Conservation (phyloP, 2,888 invertebrate genomes). For the Lapara coniferarum region DNA sequence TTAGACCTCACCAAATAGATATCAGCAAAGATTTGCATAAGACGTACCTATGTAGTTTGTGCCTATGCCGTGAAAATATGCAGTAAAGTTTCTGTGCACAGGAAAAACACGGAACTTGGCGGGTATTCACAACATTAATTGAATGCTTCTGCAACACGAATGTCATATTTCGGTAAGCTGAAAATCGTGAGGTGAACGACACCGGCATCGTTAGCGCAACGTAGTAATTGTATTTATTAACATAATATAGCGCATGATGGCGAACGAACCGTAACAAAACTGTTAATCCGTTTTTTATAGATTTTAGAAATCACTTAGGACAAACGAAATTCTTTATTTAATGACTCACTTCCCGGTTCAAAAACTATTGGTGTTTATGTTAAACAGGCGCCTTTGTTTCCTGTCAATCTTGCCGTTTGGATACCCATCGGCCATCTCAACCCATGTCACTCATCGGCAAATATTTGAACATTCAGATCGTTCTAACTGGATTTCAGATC, state of each 20-base stretch:
- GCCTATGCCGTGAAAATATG: neutral
- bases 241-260: conserved; percentile 70
- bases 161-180: conserved; percentile 18
- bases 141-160: conserved; percentile 11
- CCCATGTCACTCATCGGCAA: conserved; percentile 28
- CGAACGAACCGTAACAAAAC: conserved; percentile 68
- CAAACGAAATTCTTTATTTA: conserved; percentile 33
- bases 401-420: conserved; percentile 26
- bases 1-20: too few relatives aligned
- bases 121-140: conserved; percentile 7
- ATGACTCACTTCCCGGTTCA: conserved; percentile 34
- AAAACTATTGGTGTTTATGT: neutral
- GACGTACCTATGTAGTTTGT: neutral
- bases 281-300: conserved; percentile 50
- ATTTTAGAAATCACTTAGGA: conserved; percentile 39
- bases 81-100: neutral
- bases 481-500: neutral
- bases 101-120: neutral
- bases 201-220: conserved; percentile 55
- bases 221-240: conserved; percentile 77
- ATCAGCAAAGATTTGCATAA: too few relatives aligned
- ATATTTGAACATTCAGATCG: conserved; percentile 8
- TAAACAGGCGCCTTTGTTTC: conserved; percentile 24
- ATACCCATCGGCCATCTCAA: conserved; percentile 19
- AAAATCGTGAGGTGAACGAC: conserved; percentile 63